These are phyloP conservation scores for Pipistrellus nathusii DNA, from an alignment of 2,797 vertebrate species.

Conservation along the genomic window DNA sequence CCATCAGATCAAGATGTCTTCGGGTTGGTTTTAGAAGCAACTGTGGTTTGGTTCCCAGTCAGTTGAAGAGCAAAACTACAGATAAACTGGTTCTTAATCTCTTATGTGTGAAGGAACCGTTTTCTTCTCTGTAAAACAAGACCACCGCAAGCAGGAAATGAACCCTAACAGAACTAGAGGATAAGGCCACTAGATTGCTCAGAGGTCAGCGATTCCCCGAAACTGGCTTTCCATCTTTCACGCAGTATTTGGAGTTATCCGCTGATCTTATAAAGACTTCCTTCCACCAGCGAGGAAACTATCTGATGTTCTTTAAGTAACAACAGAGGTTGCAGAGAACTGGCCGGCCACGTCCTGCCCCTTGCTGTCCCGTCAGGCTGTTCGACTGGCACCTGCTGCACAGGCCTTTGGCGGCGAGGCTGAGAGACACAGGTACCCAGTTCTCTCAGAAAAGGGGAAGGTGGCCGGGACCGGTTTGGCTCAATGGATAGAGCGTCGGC, in stretches of 20 bases:
- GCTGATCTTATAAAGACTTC: constrained; percentile 14
- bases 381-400: neutral
- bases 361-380: neutral
- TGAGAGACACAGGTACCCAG: neutral
- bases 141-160: constrained; percentile 28
- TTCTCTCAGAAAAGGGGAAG: neutral
- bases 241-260: constrained; percentile 15
- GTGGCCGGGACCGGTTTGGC: too few species aligned
- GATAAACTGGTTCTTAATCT: constrained; percentile 58
- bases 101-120: constrained; percentile 34
- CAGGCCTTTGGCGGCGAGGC: neutral
- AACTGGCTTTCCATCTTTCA: constrained; percentile 25
- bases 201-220: neutral
- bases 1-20: constrained; percentile 47
- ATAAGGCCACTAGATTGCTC: neutral
- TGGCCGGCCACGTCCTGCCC: neutral
- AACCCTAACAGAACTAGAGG: neutral
- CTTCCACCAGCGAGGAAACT: neutral
- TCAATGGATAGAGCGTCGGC: too few species aligned
- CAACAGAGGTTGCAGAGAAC: neutral
- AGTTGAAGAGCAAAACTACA: constrained; percentile 43
- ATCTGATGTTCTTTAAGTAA: neutral
- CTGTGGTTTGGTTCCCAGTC: constrained; percentile 55
- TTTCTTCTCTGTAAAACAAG: constrained; percentile 64
- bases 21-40: constrained; percentile 57